Percentiles rank a stretch among this genome's conserved stretches.
Evolutionary conservation across 2,888 invertebrate genomes (phyloP).

Genomic region (Drosophila austrosaltans): DNA sequence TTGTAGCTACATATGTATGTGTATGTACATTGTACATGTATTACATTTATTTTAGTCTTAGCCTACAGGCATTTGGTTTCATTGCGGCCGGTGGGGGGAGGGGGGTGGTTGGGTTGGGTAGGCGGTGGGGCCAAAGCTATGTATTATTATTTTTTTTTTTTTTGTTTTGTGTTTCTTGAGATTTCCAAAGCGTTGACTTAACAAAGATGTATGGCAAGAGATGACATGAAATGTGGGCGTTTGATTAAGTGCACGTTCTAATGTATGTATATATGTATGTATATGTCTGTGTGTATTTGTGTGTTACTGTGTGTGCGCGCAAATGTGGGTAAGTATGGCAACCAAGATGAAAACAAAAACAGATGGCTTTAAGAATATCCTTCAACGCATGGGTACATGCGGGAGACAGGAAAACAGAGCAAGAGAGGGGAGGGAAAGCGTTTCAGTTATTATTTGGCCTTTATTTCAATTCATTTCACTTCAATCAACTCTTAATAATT

Average conservation of each 20-base stretch:
- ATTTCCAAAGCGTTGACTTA: slow-evolving; percentile 72
- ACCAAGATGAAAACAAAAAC: background rate
- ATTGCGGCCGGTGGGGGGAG: background rate
- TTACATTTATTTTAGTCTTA: slow-evolving; percentile 68
- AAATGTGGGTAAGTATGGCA: background rate
- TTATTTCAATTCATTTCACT: slow-evolving; percentile 12
- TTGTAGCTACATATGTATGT: background rate
- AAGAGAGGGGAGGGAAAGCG: background rate
- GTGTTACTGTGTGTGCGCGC: background rate
- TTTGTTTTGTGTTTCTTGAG: slow-evolving; percentile 14
- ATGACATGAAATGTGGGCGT: slow-evolving; percentile 20
- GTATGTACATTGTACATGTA: slow-evolving; percentile 17
- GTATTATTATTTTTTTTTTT: slow-evolving; percentile 56
- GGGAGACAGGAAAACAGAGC: background rate
- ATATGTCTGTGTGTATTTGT: slow-evolving; percentile 2
- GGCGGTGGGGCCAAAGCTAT: slow-evolving; percentile 52
- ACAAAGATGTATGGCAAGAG: slow-evolving; percentile 65
- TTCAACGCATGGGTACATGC: slow-evolving; percentile 1
- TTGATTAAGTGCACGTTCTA: slow-evolving; percentile 63
- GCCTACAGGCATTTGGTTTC: slow-evolving; percentile 13
- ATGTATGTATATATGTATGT: slow-evolving; percentile 11
- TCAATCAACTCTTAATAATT: slow-evolving; percentile 58
- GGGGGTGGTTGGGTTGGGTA: slow-evolving; percentile 1
- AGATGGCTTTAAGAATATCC: slow-evolving; percentile 15
- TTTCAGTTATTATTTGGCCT: background rate